These are phyloP conservation scores for Orientallactaga bullata DNA, from an alignment of 2,113 vertebrate species.

Conservation along the genomic window DNA sequence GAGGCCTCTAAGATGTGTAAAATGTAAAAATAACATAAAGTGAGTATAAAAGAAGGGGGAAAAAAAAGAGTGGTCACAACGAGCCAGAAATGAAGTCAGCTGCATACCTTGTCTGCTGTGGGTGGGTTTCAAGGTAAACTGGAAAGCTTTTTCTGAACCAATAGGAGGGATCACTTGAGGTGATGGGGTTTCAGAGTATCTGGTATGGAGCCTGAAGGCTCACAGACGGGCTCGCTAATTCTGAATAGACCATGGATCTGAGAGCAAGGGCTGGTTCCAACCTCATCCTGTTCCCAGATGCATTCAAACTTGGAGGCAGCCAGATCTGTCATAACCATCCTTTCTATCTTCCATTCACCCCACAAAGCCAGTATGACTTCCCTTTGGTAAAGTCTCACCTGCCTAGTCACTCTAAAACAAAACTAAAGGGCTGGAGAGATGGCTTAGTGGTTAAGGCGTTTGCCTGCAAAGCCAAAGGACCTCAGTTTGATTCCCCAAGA, in stretches of 20 bases:
- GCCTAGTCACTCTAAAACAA: too few species aligned
- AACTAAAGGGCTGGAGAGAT: too few species aligned
- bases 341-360: fast-evolving
- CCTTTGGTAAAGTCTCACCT: too few species aligned
- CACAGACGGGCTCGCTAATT: background rate
- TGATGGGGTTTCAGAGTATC: background rate
- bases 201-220: background rate
- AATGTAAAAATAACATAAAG: background rate
- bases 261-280: background rate
- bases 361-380: too few species aligned
- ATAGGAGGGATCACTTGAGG: background rate
- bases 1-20: slow-evolving; percentile 32
- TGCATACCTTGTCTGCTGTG: background rate
- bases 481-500: too few species aligned
- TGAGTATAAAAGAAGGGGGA: too few species aligned
- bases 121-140: background rate
- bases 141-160: background rate
- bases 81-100: background rate
- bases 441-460: too few species aligned
- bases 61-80: background rate
- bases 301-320: background rate
- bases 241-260: background rate
- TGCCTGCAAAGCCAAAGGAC: too few species aligned
- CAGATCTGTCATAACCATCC: background rate
- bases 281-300: background rate